Percentiles rank a stretch among this genome's conserved stretches.
Evolutionary conservation across 2,797 vertebrate genomes (phyloP).

Genomic region (Apogon talboti): DNA sequence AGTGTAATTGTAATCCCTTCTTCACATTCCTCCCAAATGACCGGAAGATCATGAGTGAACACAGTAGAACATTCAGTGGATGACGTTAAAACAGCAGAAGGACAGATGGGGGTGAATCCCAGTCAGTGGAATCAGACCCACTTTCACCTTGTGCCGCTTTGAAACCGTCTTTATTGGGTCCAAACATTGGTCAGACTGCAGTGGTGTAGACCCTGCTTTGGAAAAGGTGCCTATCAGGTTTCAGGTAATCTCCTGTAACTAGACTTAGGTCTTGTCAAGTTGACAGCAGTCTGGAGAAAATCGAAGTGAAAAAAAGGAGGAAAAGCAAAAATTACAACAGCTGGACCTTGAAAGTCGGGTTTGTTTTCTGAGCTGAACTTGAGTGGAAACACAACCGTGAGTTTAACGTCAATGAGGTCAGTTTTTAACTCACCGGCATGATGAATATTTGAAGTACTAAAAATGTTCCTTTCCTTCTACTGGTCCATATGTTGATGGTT

Average conservation of each 20-base stretch:
- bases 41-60: too few relatives aligned
- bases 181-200: constrained; percentile 10
- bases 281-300: constrained; percentile 62
- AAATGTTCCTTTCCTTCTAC: too few relatives aligned
- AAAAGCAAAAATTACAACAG: constrained; percentile 10
- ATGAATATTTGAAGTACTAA: too few relatives aligned
- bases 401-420: not conserved
- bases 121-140: not conserved
- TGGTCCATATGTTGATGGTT: too few relatives aligned
- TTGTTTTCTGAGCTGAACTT: constrained; percentile 16
- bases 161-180: constrained; percentile 15
- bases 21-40: too few relatives aligned
- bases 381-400: not conserved
- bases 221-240: constrained; percentile 51
- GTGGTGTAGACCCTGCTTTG: constrained; percentile 32
- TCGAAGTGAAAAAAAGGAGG: constrained; percentile 16
- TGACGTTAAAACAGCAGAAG: too few relatives aligned
- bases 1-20: too few relatives aligned
- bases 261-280: constrained; percentile 45
- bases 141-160: not conserved
- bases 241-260: constrained; percentile 35
- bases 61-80: too few relatives aligned
- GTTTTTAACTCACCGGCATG: too few relatives aligned
- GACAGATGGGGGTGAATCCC: not conserved
- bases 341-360: constrained; percentile 17